Base-by-base conservation (phyloP, 2,888 invertebrate species). In the Dynastes hyllus region DNA sequence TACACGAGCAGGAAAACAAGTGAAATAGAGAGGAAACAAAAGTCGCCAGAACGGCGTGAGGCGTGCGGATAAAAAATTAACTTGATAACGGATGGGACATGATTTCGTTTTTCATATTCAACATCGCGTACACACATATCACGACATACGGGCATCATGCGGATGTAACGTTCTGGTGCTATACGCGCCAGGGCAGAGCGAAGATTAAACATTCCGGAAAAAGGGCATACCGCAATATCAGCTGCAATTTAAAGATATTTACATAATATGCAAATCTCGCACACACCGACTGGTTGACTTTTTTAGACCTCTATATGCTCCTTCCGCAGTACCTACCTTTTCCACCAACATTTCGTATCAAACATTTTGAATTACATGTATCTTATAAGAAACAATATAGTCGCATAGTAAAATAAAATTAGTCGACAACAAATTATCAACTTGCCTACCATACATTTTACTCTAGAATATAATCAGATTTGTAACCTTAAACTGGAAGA, bases 191-290 rank as follows among this genome's bases (percentile, higher is more conserved):
- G 37, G 55, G 55, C 32, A 37, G 3, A 71, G 22, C 55, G 71
- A 37, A 69, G 69, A 69, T 69, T 51, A 69, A 69, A 69, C 69
- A 51, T 63, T 29, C 27, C 29, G 63, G 69, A 69, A 51, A 69
- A 69, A 69, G 53, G 69, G 61, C 73, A 40, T 63, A 63, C 73
- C 73, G 73, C 73, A 75, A 75, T 75, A 75, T 75, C 73, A 63
- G 73, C 61, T 75, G 73, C 73, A 75, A 75, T 75, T 75, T 75
- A 61, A 63, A 29, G 61, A 75, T 75, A 75, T 75, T 75, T 75
- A 45, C 73, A 75, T 75, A 75, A 75, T 75, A 75, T 75, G 73
- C 45, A 75, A 75, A 75, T 75, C 61, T 75, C 50, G n/a, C 27
- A 6, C 13, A 27, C 45, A 50, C 6, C 58, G 58, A 27, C 45